Evolutionary conservation across 2,888 invertebrate genomes (phyloP).

Genomic region (Callinectes sapidus): DNA sequence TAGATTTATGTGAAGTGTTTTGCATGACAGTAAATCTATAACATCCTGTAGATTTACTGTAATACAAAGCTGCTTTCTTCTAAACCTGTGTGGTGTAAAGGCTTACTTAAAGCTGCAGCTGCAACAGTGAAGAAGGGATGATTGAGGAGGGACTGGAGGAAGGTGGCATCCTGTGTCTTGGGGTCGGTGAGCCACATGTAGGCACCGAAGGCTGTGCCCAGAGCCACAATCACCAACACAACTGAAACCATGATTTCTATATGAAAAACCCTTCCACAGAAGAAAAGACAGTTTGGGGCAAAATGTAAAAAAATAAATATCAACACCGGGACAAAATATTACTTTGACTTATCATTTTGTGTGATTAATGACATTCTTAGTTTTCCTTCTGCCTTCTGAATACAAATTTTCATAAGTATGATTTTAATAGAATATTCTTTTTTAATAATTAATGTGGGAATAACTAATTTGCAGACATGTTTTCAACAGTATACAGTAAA

Average conservation of each 20-base stretch:
- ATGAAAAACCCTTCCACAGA: background rate
- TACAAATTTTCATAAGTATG: no score
- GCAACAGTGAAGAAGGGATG: conserved; percentile 96
- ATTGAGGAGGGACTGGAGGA: conserved; percentile 92
- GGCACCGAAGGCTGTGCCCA: conserved; percentile 94
- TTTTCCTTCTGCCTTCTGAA: no score
- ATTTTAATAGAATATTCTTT: no score
- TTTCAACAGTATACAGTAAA: background rate
- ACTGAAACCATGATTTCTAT: conserved; percentile 80
- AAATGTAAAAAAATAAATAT: background rate
- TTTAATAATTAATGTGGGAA: no score
- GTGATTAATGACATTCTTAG: background rate
- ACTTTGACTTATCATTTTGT: background rate
- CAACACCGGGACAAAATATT: background rate
- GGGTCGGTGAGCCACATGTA: conserved; percentile 98
- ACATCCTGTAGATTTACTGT: background rate
- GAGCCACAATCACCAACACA: conserved; percentile 88
- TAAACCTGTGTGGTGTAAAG: background rate
- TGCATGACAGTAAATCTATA: background rate
- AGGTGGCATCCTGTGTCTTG: conserved; percentile 91
- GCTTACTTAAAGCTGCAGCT: conserved; percentile 86
- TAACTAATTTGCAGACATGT: no score
- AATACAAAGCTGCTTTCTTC: background rate
- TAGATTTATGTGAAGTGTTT: no score
- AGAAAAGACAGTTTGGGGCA: background rate